Conservation (phyloP, 2,888 invertebrate genomes). For the Bruchidius siliquastri region DNA sequence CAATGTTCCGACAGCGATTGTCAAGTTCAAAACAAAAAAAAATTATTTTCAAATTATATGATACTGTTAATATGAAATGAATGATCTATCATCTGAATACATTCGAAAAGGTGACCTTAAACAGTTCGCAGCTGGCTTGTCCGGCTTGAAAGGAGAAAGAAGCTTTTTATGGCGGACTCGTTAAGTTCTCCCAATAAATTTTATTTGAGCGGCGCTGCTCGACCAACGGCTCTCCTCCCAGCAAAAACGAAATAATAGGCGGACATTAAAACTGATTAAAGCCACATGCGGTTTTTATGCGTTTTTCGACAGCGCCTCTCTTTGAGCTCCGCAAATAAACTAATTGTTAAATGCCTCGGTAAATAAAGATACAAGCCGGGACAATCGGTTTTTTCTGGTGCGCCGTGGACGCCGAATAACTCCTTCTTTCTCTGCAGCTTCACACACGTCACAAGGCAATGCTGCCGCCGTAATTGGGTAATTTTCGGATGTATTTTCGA, state of each 20-base stretch:
- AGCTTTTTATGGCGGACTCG: not conserved
- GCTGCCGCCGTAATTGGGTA: not conserved
- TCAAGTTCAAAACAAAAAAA: no score
- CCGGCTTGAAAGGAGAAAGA: not conserved
- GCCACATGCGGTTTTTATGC: constrained; percentile 21
- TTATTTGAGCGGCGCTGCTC: not conserved
- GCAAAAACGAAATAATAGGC: constrained; percentile 2
- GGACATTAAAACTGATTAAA: constrained; percentile 23
- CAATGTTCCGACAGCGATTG: no score
- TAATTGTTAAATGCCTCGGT: constrained; percentile 37
- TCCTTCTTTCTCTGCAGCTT: not conserved
- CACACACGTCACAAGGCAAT: not conserved
- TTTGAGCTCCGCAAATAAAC: constrained; percentile 33
- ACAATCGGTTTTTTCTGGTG: not conserved
- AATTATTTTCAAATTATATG: no score
- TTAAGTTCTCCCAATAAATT: not conserved
- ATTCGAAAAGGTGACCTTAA: not conserved
- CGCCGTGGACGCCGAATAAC: not conserved
- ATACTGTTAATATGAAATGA: no score
- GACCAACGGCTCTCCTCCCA: not conserved
- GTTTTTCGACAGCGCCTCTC: constrained; percentile 17
- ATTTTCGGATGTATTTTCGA: not conserved
- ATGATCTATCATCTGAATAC: not conserved
- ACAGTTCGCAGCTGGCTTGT: not conserved
- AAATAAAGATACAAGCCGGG: constrained; percentile 33